These are phyloP conservation scores for Caenorhabditis sp. DNA, from an alignment of 2,888 invertebrate species.

Conservation along the genomic window DNA sequence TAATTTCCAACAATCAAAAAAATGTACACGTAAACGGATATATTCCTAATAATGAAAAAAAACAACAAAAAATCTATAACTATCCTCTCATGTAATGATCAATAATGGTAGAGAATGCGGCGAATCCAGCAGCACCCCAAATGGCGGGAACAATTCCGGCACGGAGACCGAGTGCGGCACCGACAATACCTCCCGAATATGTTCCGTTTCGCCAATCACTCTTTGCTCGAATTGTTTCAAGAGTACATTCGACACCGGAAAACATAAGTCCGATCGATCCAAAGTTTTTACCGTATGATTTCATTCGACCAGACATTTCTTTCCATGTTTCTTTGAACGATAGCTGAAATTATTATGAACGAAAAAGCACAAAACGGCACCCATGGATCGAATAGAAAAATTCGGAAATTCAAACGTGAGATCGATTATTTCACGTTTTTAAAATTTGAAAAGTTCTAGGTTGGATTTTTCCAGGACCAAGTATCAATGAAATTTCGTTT, in stretches of 20 bases:
- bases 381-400: too few relatives aligned
- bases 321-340: slow-evolving; percentile 65
- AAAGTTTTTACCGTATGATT: slow-evolving; percentile 96
- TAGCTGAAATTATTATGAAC: slow-evolving; percentile 48
- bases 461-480: too few relatives aligned
- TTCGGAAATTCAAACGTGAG: too few relatives aligned
- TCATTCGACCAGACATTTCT: slow-evolving; percentile 77
- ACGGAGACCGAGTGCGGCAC: slow-evolving; percentile 81
- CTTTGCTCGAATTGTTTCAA: slow-evolving; percentile 85
- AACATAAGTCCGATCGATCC: slow-evolving; percentile 93
- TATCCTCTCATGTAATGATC: slow-evolving; percentile 78
- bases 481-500: too few relatives aligned
- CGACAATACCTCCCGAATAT: slow-evolving; percentile 73
- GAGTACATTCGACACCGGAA: slow-evolving; percentile 87
- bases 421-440: too few relatives aligned
- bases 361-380: too few relatives aligned
- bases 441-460: too few relatives aligned
- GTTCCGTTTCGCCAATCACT: slow-evolving; percentile 90
- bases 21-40: neutral
- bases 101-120: slow-evolving; percentile 92
- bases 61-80: neutral
- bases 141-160: slow-evolving; percentile 88
- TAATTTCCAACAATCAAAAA: neutral
- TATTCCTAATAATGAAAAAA: slow-evolving; percentile 10
- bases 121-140: slow-evolving; percentile 94